Evolutionary conservation across 2,797 vertebrate genomes (phyloP).

Genomic region (Mycteria americana): DNA sequence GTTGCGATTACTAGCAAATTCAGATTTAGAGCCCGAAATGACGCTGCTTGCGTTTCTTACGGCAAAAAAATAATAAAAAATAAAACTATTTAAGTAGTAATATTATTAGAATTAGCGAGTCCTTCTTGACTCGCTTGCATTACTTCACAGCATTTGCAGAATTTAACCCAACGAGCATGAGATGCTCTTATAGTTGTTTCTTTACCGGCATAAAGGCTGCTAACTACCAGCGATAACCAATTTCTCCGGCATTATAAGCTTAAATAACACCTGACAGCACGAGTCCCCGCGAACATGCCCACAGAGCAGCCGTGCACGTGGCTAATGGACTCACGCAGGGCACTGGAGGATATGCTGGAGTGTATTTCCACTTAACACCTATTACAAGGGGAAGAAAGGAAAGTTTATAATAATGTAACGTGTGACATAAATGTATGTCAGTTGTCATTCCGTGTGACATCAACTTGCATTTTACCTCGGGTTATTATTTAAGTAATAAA

Average conservation of each 20-base stretch:
- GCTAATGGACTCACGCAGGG: constrained; percentile 55
- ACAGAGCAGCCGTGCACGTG: background rate
- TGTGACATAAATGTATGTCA: constrained; percentile 69
- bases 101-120: background rate
- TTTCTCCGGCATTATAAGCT: constrained; percentile 15
- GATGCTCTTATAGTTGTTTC: background rate
- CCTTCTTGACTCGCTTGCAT: accelerated
- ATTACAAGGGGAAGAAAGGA: constrained; percentile 29
- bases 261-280: constrained; percentile 33
- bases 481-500: constrained; percentile 79
- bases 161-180: background rate
- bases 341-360: constrained; percentile 55
- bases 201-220: background rate
- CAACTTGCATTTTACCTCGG: constrained; percentile 66
- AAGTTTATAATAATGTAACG: constrained; percentile 63
- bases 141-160: background rate
- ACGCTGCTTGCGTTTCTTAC: background rate
- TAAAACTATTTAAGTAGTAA: background rate
- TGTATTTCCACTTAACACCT: constrained; percentile 68
- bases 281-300: constrained; percentile 8
- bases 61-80: background rate
- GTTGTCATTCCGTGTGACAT: constrained; percentile 69
- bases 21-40: background rate
- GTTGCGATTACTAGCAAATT: background rate
- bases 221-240: background rate